A percentile compares a stretch with the other conserved stretches of the same genome.
Evolutionary conservation across 2,888 invertebrate species (phyloP).

Genomic region (Laothoe populi): DNA sequence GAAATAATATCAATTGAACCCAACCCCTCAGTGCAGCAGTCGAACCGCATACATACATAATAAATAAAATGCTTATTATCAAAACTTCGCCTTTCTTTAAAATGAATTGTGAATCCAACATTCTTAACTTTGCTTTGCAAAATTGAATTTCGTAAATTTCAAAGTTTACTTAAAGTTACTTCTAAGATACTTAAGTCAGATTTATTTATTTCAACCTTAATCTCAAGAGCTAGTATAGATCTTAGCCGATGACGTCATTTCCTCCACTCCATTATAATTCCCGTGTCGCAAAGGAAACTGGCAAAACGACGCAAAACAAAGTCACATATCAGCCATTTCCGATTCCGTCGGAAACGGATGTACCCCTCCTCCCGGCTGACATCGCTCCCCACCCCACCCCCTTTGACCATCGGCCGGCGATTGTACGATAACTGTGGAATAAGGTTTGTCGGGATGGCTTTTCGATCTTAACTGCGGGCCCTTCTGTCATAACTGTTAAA

Average conservation of each 20-base stretch:
- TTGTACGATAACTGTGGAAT: slow-evolving; percentile 48
- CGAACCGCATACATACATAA: too few species aligned
- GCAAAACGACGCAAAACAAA: slow-evolving; percentile 62
- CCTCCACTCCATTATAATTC: slow-evolving; percentile 14
- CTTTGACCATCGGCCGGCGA: slow-evolving; percentile 44
- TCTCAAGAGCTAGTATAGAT: slow-evolving; percentile 20
- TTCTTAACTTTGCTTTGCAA: too few species aligned
- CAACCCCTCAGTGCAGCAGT: too few species aligned
- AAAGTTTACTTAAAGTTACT: too few species aligned
- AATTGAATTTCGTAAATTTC: too few species aligned
- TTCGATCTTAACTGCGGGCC: slow-evolving; percentile 9
- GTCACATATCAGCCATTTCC: slow-evolving; percentile 65
- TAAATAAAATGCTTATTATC: too few species aligned
- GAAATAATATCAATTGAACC: too few species aligned
- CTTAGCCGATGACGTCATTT: slow-evolving; percentile 1
- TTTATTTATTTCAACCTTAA: too few species aligned
- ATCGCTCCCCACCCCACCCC: slow-evolving; percentile 36
- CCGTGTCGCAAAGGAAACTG: slow-evolving; percentile 26
- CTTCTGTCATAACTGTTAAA: slow-evolving; percentile 15
- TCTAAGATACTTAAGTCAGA: too few species aligned
- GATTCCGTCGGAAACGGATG: slow-evolving; percentile 60
- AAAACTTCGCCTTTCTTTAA: too few species aligned
- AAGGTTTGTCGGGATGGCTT: slow-evolving; percentile 12
- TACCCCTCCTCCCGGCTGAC: background rate
- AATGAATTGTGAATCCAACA: too few species aligned